These are phyloP conservation scores for Apolygus lucorum DNA, from an alignment of 1,140 invertebrate species.

Conservation along the genomic window DNA sequence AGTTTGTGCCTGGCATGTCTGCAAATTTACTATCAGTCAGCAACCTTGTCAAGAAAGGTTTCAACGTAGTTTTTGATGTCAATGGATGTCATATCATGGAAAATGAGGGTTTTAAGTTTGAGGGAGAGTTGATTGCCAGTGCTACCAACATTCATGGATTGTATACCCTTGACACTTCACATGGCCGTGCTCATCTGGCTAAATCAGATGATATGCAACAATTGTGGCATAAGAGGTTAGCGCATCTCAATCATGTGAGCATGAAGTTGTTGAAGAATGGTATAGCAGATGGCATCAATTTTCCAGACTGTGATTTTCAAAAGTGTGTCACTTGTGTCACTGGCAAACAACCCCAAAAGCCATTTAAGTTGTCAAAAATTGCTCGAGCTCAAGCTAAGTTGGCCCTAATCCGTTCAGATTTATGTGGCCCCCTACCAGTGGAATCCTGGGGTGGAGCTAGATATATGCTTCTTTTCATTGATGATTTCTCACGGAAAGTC, in stretches of 20 bases:
- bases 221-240: not conserved
- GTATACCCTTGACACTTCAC: not conserved
- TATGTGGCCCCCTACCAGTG: not conserved
- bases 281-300: not conserved
- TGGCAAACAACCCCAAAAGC: not conserved
- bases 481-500: not conserved
- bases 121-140: not conserved
- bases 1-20: too few species aligned
- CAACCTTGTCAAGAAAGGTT: too few species aligned
- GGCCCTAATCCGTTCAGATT: not conserved
- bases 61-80: too few species aligned
- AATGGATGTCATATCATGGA: too few species aligned
- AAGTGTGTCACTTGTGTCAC: not conserved
- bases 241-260: not conserved
- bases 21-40: too few species aligned
- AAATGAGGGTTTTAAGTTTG: too few species aligned
- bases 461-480: not conserved
- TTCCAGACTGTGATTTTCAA: not conserved
- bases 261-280: conserved; percentile 1
- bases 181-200: not conserved
- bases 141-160: conserved; percentile 1
- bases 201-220: not conserved
- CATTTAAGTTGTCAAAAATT: not conserved
- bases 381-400: not conserved
- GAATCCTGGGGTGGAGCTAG: not conserved